Evolutionary conservation across 2,797 vertebrate species (phyloP).

Genomic region (Carcharodon carcharias): DNA sequence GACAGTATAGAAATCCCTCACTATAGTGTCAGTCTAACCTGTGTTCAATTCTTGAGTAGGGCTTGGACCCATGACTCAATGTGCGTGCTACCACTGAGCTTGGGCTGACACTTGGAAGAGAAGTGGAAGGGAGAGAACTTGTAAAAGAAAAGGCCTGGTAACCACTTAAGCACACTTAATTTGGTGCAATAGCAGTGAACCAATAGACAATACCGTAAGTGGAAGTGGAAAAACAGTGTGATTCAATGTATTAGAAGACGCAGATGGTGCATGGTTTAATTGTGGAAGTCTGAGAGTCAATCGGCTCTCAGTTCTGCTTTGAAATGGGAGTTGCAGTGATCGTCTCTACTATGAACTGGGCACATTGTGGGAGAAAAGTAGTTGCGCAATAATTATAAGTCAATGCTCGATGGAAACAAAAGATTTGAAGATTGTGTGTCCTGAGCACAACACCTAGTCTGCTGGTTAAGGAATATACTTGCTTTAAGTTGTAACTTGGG

Average conservation of each 20-base stretch:
- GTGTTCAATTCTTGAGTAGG: neutral
- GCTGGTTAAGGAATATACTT: neutral
- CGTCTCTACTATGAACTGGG: neutral
- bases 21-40: neutral
- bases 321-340: neutral
- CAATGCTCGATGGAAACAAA: neutral
- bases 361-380: neutral
- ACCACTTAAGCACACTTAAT: neutral
- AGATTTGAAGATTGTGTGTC: neutral
- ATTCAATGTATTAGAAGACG: neutral
- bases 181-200: neutral
- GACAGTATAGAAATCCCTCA: neutral
- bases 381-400: neutral
- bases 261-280: neutral
- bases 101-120: neutral
- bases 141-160: neutral
- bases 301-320: conserved; percentile 10
- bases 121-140: neutral
- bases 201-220: neutral
- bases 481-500: neutral
- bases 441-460: neutral
- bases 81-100: neutral
- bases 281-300: neutral
- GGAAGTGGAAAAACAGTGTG: neutral
- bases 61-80: neutral